Conservation (phyloP, 2,113 vertebrate genomes). For the Neotoma lepida region DNA sequence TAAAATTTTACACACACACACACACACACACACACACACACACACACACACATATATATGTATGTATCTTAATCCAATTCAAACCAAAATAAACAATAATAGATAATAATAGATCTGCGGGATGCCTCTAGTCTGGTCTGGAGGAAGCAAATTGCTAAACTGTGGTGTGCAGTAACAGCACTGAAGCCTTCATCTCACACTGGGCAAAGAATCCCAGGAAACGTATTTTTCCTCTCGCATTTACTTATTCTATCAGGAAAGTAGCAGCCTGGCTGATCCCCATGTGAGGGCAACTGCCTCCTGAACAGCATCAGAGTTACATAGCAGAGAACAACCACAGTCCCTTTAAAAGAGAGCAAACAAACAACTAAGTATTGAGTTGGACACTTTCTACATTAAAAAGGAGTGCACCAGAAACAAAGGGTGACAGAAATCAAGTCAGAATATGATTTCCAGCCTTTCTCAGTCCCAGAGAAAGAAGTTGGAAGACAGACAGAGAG, state of each 20-base stretch:
- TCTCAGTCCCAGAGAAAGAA: neutral
- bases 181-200: neutral
- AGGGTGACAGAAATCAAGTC: neutral
- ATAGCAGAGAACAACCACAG: neutral
- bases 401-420: slow-evolving; percentile 62
- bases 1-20: no score
- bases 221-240: neutral
- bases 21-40: no score
- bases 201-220: neutral
- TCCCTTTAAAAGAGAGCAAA: slow-evolving; percentile 47
- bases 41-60: slow-evolving; percentile 15
- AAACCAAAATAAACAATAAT: slow-evolving; percentile 79
- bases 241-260: neutral
- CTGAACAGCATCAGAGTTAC: neutral
- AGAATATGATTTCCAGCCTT: neutral
- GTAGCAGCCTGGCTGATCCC: neutral
- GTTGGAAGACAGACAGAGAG: neutral
- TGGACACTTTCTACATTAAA: slow-evolving; percentile 8
- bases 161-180: neutral
- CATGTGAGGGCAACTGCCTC: neutral
- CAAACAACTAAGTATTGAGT: slow-evolving; percentile 25
- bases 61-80: slow-evolving; percentile 66
- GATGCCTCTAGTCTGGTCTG: slow-evolving; percentile 63
- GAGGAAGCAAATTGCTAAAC: slow-evolving; percentile 60
- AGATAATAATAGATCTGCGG: slow-evolving; percentile 45